Conservation (phyloP, 2,888 invertebrate species). For the Pteria penguin region DNA sequence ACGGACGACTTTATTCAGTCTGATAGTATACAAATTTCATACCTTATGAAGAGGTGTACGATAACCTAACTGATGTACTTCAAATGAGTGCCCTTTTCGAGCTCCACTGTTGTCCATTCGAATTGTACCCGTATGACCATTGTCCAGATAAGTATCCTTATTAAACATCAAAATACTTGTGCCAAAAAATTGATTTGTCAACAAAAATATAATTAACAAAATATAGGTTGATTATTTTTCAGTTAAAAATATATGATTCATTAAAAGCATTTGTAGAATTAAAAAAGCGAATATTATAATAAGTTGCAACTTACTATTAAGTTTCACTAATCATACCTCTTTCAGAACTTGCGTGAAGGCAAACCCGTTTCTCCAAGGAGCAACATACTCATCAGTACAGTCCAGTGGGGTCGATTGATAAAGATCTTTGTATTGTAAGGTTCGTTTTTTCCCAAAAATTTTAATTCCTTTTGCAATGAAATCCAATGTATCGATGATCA, state of each 20-base stretch:
- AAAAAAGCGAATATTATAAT: too few relatives aligned
- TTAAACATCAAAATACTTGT: too few relatives aligned
- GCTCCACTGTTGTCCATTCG: conserved; percentile 71
- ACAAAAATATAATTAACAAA: too few relatives aligned
- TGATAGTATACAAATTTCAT: not conserved
- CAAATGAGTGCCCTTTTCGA: conserved; percentile 65
- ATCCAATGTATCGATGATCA: conserved; percentile 66
- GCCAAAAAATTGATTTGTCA: too few relatives aligned
- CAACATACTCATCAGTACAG: not conserved
- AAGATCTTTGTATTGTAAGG: not conserved
- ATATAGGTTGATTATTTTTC: too few relatives aligned
- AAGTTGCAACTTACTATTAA: too few relatives aligned
- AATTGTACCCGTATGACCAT: conserved; percentile 75
- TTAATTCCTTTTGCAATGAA: conserved; percentile 57
- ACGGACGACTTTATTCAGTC: too few relatives aligned
- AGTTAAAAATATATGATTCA: too few relatives aligned
- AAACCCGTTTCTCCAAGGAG: not conserved
- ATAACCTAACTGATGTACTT: conserved; percentile 72
- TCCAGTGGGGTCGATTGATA: not conserved
- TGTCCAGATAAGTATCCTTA: too few relatives aligned
- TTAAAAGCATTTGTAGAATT: too few relatives aligned
- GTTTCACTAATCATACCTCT: not conserved
- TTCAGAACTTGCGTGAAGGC: not conserved
- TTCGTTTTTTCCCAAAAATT: not conserved
- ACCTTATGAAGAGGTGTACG: conserved; percentile 61